phyloP scores from a whole-genome alignment of 2,113 vertebrate species.

The Sapajus apella region DNA sequence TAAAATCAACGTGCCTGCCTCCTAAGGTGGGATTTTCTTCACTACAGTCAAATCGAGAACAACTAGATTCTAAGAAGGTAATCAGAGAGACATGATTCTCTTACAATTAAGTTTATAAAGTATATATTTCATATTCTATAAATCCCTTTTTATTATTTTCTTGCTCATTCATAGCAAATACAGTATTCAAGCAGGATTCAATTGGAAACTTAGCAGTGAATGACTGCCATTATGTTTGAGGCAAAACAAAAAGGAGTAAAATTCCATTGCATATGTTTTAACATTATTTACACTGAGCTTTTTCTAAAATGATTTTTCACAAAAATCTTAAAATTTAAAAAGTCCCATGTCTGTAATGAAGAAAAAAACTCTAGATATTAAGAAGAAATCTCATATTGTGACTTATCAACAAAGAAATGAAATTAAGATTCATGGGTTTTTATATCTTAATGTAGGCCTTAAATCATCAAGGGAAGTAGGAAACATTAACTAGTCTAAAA shows the following conservation, averaged over 20 bases:
- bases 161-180: neutral
- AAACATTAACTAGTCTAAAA: neutral
- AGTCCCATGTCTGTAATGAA: neutral
- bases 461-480: neutral
- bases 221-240: neutral
- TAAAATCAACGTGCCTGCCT: neutral
- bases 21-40: neutral
- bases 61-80: neutral
- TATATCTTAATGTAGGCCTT: neutral
- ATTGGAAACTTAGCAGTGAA: neutral
- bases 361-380: neutral
- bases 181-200: neutral
- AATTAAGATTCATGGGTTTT: neutral
- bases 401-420: neutral
- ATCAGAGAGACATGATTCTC: neutral
- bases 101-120: neutral
- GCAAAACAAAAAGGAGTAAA: neutral
- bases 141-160: conserved; percentile 9
- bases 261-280: neutral
- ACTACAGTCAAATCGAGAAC: neutral
- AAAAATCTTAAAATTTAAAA: neutral
- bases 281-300: neutral
- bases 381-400: neutral
- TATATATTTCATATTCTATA: neutral
- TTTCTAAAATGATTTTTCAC: neutral